phyloP scores from a whole-genome alignment of 2,888 invertebrate species.

The Mantis religiosa region DNA sequence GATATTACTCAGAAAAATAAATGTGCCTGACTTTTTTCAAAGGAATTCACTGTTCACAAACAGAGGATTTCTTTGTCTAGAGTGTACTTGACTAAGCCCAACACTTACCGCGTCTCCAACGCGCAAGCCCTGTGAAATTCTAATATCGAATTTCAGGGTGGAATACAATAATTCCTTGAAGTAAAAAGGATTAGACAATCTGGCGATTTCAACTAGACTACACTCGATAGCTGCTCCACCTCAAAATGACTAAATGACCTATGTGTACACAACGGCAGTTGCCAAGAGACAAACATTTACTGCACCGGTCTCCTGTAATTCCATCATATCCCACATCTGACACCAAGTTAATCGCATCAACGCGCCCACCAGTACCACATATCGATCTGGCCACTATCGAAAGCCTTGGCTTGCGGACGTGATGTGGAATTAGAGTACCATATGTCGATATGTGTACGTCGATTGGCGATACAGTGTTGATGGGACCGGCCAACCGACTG shows the following conservation, averaged over 20 bases:
- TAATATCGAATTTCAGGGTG: no score
- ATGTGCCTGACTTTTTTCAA: no score
- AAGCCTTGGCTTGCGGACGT: neutral
- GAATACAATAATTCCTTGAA: no score
- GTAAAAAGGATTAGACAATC: no score
- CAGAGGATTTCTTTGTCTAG: no score
- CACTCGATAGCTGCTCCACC: no score
- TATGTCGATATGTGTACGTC: neutral
- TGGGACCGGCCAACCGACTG: neutral
- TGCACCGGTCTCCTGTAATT: neutral
- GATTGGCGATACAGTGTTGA: neutral
- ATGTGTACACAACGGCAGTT: neutral
- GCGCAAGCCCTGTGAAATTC: no score
- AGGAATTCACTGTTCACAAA: no score
- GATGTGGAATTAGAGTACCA: neutral
- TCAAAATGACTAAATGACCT: neutral
- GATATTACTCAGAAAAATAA: no score
- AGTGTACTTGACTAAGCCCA: no score
- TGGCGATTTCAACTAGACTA: no score
- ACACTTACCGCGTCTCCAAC: no score
- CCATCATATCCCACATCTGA: neutral
- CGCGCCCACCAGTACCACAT: neutral
- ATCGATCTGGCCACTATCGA: neutral
- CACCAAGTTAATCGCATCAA: neutral
- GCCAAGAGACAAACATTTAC: neutral